Conservation (phyloP, 30 jellyfish, hydroid and myxozoan species). For the Chrysaora quinquecirrha region DNA sequence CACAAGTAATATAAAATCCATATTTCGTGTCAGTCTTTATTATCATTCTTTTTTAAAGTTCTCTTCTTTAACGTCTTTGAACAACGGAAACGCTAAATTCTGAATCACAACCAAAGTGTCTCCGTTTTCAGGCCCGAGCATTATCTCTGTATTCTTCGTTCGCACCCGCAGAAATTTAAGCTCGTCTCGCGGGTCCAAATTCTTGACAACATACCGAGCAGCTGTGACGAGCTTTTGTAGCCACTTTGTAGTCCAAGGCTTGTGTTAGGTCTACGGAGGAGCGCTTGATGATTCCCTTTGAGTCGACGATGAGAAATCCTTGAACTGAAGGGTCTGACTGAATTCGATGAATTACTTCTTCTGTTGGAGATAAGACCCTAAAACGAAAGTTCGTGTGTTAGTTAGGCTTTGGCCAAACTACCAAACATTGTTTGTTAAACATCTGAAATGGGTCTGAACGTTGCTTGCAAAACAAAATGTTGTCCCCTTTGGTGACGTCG, state of each 20-base stretch:
- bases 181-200: constrained; percentile 83
- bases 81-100: constrained; percentile 29
- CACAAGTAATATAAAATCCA: too few relatives aligned
- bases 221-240: constrained; percentile 68
- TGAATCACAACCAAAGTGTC: constrained; percentile 68
- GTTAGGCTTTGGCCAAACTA: too few relatives aligned
- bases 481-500: too few relatives aligned
- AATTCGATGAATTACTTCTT: constrained; percentile 59
- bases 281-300: constrained; percentile 65
- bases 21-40: too few relatives aligned
- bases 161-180: constrained; percentile 64
- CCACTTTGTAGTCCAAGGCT: constrained; percentile 59
- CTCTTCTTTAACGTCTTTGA: constrained; percentile 48
- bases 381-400: too few relatives aligned
- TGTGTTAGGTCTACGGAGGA: constrained; percentile 65
- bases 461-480: not conserved
- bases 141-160: constrained; percentile 62
- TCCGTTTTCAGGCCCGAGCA: constrained; percentile 77
- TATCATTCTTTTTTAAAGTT: constrained; percentile 51
- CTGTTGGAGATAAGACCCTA: constrained; percentile 61
- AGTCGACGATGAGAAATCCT: constrained; percentile 70
- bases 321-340: constrained; percentile 71
- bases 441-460: too few relatives aligned
- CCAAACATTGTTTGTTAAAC: too few relatives aligned
- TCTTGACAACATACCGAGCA: constrained; percentile 70